These are phyloP conservation scores for Pluvialis apricaria DNA, from an alignment of 2,113 vertebrate species.

Conservation along the genomic window DNA sequence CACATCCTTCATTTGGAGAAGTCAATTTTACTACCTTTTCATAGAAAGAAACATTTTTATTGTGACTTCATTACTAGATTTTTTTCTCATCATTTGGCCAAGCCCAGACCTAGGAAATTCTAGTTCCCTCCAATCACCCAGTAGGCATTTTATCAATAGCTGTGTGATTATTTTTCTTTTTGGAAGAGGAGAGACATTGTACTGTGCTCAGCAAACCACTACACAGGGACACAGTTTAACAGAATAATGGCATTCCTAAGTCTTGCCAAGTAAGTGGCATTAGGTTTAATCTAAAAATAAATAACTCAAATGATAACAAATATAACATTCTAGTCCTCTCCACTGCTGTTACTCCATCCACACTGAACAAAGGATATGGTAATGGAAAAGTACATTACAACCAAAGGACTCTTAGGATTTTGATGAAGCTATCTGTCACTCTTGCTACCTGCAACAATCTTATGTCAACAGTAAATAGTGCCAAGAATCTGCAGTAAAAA, in stretches of 20 bases:
- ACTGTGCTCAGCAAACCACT: neutral
- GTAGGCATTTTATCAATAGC: neutral
- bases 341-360: neutral
- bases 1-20: neutral
- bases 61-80: neutral
- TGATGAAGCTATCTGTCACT: neutral
- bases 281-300: slow-evolving; percentile 20
- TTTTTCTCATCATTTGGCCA: neutral
- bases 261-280: neutral
- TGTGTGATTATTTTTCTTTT: neutral
- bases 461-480: neutral
- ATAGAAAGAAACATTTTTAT: neutral
- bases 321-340: neutral
- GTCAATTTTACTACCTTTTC: neutral
- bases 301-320: neutral
- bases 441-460: neutral
- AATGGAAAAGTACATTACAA: neutral
- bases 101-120: neutral
- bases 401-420: neutral
- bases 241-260: neutral
- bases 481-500: neutral
- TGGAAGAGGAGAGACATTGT: neutral
- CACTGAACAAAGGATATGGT: neutral
- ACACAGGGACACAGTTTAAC: neutral
- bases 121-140: neutral